A percentile compares a stretch with the other conserved stretches of the same genome.
Conservation (phyloP, 2,113 vertebrate genomes). For the Uria aalge region DNA sequence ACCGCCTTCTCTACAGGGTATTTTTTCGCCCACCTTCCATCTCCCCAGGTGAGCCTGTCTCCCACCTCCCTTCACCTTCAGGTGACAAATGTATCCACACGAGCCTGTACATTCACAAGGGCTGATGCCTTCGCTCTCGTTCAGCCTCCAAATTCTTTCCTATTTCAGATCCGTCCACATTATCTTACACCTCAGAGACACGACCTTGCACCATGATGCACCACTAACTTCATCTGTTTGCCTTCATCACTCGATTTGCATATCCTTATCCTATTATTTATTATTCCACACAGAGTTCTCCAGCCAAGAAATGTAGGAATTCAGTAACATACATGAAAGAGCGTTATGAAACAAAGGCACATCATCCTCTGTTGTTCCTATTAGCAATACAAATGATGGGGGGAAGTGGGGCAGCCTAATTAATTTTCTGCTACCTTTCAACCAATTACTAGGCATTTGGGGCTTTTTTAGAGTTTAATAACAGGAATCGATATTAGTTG, state of each 20-base stretch:
- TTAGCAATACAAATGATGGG: neutral
- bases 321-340: neutral
- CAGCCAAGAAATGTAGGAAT: neutral
- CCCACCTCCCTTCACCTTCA: neutral
- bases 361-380: neutral
- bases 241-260: neutral
- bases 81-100: rapidly evolving
- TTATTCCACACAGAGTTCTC: neutral
- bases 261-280: neutral
- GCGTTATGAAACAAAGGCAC: neutral
- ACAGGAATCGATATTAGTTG: neutral
- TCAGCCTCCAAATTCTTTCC: neutral
- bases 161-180: neutral
- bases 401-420: neutral
- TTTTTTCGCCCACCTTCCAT: neutral
- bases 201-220: neutral
- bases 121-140: neutral
- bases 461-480: neutral
- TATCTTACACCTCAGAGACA: neutral
- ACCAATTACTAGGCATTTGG: neutral
- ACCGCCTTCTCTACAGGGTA: neutral
- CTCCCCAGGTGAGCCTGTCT: neutral
- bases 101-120: too few relatives aligned
- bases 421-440: neutral
- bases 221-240: neutral